Evolutionary conservation across 2,888 invertebrate genomes (phyloP).

Genomic region (Ophion costatus): DNA sequence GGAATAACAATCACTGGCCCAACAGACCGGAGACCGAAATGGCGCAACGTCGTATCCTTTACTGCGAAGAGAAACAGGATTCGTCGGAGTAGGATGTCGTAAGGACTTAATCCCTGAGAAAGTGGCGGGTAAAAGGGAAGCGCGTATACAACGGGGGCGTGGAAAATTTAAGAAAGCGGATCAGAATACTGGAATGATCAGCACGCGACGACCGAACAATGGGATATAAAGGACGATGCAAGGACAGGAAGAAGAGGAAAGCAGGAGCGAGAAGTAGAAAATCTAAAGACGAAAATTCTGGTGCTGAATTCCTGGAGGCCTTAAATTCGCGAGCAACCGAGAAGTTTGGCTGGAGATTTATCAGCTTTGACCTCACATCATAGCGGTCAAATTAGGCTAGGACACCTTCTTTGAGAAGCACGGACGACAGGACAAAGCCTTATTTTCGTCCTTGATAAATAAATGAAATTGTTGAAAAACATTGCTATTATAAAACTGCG

Average conservation of each 20-base stretch:
- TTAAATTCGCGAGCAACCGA: constrained; percentile 48
- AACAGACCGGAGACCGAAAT: too few relatives aligned
- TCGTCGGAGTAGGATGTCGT: constrained; percentile 26
- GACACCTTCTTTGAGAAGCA: too few relatives aligned
- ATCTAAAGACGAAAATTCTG: constrained; percentile 33
- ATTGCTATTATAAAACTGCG: too few relatives aligned
- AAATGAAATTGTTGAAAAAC: too few relatives aligned
- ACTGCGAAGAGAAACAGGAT: constrained; percentile 24
- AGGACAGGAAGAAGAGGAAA: neutral
- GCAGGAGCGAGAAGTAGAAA: constrained; percentile 23
- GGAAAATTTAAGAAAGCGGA: constrained; percentile 8
- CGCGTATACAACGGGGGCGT: constrained; percentile 22
- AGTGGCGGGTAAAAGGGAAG: constrained; percentile 60
- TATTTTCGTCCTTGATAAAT: too few relatives aligned
- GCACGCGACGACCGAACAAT: constrained; percentile 21
- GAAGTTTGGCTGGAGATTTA: constrained; percentile 56
- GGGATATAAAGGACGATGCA: constrained; percentile 5
- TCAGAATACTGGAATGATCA: constrained; percentile 30
- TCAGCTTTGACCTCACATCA: constrained; percentile 49
- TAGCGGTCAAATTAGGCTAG: neutral
- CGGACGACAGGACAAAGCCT: neutral
- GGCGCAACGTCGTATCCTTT: constrained; percentile 19
- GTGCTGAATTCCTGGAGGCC: constrained; percentile 31
- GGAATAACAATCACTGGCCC: constrained; percentile 4
- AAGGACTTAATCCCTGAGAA: constrained; percentile 59